Evolutionary conservation across 1,140 invertebrate species (phyloP).

Genomic region (Bathynomus jamesi): DNA sequence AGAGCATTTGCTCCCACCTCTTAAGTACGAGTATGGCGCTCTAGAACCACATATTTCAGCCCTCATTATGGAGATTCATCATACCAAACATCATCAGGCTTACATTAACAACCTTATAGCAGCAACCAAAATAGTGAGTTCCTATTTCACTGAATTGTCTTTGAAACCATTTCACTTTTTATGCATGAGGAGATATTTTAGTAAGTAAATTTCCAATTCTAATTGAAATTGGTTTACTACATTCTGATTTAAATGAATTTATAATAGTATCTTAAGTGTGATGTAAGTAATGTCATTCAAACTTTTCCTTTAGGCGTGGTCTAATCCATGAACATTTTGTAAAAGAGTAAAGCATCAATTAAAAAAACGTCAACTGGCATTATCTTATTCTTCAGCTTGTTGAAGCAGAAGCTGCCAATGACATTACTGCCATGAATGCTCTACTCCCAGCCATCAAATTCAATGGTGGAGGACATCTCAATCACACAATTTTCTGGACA

Average conservation of each 20-base stretch:
- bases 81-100: conserved; percentile 89
- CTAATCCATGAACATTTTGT: too few species aligned
- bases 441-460: conserved; percentile 82
- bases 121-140: conserved; percentile 81
- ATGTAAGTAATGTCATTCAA: too few species aligned
- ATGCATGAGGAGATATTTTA: too few species aligned
- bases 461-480: conserved; percentile 98
- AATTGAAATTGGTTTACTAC: too few species aligned
- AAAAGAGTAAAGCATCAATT: too few species aligned
- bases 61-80: conserved; percentile 96
- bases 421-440: conserved; percentile 67
- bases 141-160: conserved; percentile 41
- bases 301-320: too few species aligned
- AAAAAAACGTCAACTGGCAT: too few species aligned
- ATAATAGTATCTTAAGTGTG: too few species aligned
- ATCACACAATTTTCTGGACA: conserved; percentile 98
- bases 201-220: too few species aligned
- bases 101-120: conserved; percentile 96
- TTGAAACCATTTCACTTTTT: too few species aligned
- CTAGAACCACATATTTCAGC: conserved; percentile 89
- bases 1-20: conserved; percentile 74
- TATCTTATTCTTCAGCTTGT: conserved; percentile 14
- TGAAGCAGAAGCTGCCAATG: conserved; percentile 44
- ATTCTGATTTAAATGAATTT: too few species aligned
- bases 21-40: conserved; percentile 93